Conservation (phyloP, 1,140 invertebrate species). For the Drosophila orosa region DNA sequence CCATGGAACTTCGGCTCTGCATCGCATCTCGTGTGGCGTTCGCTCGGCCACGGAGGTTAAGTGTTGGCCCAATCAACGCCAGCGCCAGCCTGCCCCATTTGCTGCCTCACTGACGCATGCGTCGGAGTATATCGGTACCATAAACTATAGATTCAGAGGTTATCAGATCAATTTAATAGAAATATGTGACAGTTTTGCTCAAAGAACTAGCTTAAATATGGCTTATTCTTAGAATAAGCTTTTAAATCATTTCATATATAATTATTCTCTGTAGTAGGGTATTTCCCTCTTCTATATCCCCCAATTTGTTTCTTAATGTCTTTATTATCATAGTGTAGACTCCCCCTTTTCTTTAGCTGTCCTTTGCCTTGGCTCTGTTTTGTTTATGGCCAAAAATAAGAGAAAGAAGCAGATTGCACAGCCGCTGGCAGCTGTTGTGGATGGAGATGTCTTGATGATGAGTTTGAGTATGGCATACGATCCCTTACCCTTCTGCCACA, state of each 20-base stretch:
- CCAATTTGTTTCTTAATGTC: neutral
- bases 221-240: neutral
- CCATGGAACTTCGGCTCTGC: constrained; percentile 11
- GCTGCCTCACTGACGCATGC: constrained; percentile 63
- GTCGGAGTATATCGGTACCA: constrained; percentile 21
- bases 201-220: neutral
- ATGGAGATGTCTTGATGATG: constrained; percentile 12
- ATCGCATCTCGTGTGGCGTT: constrained; percentile 33
- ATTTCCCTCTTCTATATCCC: neutral
- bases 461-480: neutral
- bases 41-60: constrained; percentile 65
- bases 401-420: constrained; percentile 49
- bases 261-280: neutral
- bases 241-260: neutral
- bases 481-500: constrained; percentile 67
- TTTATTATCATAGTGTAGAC: constrained; percentile 16
- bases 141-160: neutral
- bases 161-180: neutral
- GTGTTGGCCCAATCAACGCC: constrained; percentile 75
- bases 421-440: constrained; percentile 64
- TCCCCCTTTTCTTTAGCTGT: constrained; percentile 9
- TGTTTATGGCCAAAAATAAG: constrained; percentile 72
- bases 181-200: neutral
- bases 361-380: constrained; percentile 47
- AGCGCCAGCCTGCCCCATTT: constrained; percentile 64